phyloP scores from a whole-genome alignment of 2,888 invertebrate genomes.

The Lochmaea capreae region DNA sequence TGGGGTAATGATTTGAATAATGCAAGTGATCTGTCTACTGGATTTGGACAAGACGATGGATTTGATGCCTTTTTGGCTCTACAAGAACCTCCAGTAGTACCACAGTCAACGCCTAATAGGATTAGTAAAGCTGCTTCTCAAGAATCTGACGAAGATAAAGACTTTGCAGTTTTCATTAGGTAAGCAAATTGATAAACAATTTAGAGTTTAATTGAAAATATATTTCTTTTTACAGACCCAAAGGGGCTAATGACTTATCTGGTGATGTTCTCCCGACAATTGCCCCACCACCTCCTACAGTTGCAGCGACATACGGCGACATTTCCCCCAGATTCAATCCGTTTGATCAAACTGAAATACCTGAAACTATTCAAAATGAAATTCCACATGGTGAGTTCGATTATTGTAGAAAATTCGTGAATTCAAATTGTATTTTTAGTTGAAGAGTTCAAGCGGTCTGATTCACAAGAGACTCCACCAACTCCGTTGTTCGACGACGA shows the following conservation, averaged over 20 bases:
- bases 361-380: slow-evolving; percentile 61
- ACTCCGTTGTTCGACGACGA: slow-evolving; percentile 95
- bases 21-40: slow-evolving; percentile 62
- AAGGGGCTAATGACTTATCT: slow-evolving; percentile 67
- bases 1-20: slow-evolving; percentile 58
- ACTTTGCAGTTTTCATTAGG: slow-evolving; percentile 86
- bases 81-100: slow-evolving; percentile 78
- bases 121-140: slow-evolving; percentile 74
- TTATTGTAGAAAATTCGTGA: neutral
- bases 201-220: too few species aligned
- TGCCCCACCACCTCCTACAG: slow-evolving; percentile 75
- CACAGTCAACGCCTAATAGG: slow-evolving; percentile 75
- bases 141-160: slow-evolving; percentile 84
- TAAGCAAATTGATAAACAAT: slow-evolving; percentile 55
- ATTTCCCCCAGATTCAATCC: slow-evolving; percentile 81
- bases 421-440: slow-evolving; percentile 31
- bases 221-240: slow-evolving; percentile 65
- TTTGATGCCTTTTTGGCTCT: slow-evolving; percentile 86
- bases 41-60: slow-evolving; percentile 78
- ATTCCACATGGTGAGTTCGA: slow-evolving; percentile 59
- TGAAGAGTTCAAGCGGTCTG: slow-evolving; percentile 66
- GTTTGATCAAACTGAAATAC: slow-evolving; percentile 72
- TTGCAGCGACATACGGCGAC: slow-evolving; percentile 68
- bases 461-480: slow-evolving; percentile 86
- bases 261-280: slow-evolving; percentile 78